Conservation (phyloP, 2,113 vertebrate genomes). For the Solea senegalensis region DNA sequence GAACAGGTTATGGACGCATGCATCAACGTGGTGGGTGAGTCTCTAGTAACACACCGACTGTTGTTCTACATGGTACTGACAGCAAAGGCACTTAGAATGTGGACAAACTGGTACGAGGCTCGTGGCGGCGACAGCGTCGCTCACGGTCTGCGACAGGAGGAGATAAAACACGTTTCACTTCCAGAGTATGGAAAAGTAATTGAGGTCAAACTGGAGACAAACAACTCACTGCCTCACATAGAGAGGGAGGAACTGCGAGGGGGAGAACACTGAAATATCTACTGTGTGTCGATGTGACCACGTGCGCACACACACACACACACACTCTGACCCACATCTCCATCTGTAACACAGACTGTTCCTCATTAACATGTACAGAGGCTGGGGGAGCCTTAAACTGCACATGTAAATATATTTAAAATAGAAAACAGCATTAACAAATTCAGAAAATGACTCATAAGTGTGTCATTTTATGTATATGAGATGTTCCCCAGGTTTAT, state of each 20-base stretch:
- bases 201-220: too few relatives aligned
- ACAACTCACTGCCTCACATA: constrained; percentile 1
- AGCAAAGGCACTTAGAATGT: background rate
- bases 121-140: background rate
- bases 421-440: too few relatives aligned
- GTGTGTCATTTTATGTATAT: too few relatives aligned
- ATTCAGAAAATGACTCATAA: too few relatives aligned
- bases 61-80: background rate
- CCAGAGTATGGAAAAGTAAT: background rate
- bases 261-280: too few relatives aligned
- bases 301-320: background rate
- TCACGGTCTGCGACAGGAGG: background rate
- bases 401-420: too few relatives aligned
- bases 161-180: background rate
- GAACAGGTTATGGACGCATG: constrained; percentile 40
- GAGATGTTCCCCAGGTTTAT: too few relatives aligned
- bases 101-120: background rate
- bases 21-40: background rate
- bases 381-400: too few relatives aligned
- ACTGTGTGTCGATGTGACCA: too few relatives aligned
- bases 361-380: too few relatives aligned
- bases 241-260: background rate
- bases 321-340: background rate
- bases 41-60: background rate
- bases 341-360: background rate